Base-by-base conservation (phyloP, 2,888 invertebrate genomes). In the Pimpla rufipes region DNA sequence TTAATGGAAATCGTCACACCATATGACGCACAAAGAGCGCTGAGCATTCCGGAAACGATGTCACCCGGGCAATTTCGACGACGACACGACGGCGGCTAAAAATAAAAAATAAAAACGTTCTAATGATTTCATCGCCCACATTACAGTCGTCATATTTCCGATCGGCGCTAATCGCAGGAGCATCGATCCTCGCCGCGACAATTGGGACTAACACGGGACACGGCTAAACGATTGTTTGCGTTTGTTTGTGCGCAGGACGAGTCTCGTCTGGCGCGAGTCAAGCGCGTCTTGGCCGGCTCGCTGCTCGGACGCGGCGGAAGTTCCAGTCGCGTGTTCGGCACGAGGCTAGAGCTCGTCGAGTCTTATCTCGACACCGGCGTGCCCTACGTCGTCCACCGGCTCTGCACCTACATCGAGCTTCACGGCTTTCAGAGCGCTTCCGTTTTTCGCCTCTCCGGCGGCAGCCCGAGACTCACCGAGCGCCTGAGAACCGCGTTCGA, bases 371-470 rank as follows among this genome's bases (percentile, higher is more conserved):
- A 92, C 75, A 91, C 90, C 52, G 93, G 93, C 8, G 93, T 94
- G 52, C 94, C 94, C 0, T 91, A 89, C 84, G 92, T 94, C 62
- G 92, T 94, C 29, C 90, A 93, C 66, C 93, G 94, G 23, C 88
- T 94, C 68, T 94, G 94, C 89, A 90, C 90, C 66, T 94, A 92
- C 88, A 94, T 94, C 87, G 93, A 94, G 87, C 87, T 88, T n/a
- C 88, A 93, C 85, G 94, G 94, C 35, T 93, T 93, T 71, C 88
- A 92, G 62, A 91, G 90, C 80, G 89, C 90, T 35, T 88, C 91
- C 5, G 89, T 92, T 21, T 95, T 95, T 86, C 93, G 95, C 5
- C 91, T 95, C 18, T 94, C 94, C 85, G 94, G 94, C 18, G 95
- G 95, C 10, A 95, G 94, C 87, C 93, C 94, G 2, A 91, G 94